Evolutionary conservation across 2,113 vertebrate species (phyloP).

Genomic region (Scopus umbretta): DNA sequence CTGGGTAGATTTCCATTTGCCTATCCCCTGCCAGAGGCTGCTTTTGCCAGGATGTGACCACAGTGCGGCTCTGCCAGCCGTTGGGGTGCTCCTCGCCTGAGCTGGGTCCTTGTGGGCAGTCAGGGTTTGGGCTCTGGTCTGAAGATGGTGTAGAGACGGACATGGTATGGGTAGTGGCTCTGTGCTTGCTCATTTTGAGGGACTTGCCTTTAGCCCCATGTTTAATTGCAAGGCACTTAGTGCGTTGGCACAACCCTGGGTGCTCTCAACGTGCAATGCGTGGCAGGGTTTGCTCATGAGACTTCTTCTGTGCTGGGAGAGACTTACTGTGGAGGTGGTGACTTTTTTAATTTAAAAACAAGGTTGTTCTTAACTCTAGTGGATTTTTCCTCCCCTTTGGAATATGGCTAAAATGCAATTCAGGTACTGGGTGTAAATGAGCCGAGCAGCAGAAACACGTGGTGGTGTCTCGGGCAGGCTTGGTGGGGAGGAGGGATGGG

Average conservation of each 20-base stretch:
- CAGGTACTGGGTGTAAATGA: not conserved
- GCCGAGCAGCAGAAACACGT: accelerated
- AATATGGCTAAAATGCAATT: accelerated
- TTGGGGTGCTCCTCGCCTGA: not conserved
- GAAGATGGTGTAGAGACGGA: not conserved
- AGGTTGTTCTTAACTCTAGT: not conserved
- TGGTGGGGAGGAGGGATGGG: not conserved
- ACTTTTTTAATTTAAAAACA: not conserved
- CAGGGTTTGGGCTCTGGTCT: not conserved
- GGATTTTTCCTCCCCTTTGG: not conserved
- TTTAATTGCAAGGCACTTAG: not conserved
- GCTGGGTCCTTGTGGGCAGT: accelerated
- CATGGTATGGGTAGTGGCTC: accelerated
- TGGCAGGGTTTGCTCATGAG: not conserved
- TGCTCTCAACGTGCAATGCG: accelerated
- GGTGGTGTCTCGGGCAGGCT: not conserved
- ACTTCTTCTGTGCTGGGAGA: not conserved
- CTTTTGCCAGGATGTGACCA: accelerated
- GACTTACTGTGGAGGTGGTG: not conserved
- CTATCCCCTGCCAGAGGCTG: not conserved
- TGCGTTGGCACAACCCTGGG: not conserved
- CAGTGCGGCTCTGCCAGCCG: accelerated
- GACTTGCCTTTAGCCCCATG: accelerated
- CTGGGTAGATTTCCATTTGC: not conserved
- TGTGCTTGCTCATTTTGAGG: not conserved